Evolutionary conservation across 2,888 invertebrate genomes (phyloP).

Genomic region (Balanococcus diminutus): DNA sequence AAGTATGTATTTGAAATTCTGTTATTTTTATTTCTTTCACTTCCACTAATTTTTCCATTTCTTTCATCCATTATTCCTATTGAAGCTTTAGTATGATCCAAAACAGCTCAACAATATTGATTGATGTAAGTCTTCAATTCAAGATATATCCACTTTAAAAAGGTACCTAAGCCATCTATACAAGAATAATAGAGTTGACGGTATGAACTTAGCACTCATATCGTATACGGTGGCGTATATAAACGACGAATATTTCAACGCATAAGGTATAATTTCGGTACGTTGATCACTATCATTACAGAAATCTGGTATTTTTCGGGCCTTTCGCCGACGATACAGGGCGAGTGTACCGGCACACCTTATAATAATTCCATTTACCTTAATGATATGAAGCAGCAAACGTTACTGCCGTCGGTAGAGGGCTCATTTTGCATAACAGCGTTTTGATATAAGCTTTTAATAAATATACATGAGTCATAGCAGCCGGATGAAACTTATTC

Average conservation of each 20-base stretch:
- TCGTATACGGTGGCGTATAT: neutral
- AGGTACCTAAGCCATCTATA: too few relatives aligned
- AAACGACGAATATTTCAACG: slow-evolving; percentile 1
- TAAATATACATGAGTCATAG: slow-evolving; percentile 10
- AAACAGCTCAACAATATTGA: too few relatives aligned
- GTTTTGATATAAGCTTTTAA: slow-evolving; percentile 6
- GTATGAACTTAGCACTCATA: neutral
- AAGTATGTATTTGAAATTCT: too few relatives aligned
- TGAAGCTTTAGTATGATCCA: too few relatives aligned
- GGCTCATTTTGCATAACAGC: slow-evolving; percentile 19
- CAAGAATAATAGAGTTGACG: too few relatives aligned
- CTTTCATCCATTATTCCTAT: too few relatives aligned
- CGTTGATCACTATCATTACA: slow-evolving; percentile 34
- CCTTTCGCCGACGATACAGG: neutral
- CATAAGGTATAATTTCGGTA: neutral
- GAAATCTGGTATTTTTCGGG: slow-evolving; percentile 17
- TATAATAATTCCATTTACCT: slow-evolving; percentile 42
- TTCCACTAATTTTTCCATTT: too few relatives aligned
- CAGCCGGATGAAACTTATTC: slow-evolving; percentile 26
- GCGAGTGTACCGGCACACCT: neutral
- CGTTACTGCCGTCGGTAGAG: neutral
- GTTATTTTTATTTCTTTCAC: too few relatives aligned
- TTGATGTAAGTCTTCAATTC: too few relatives aligned
- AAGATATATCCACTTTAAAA: too few relatives aligned
- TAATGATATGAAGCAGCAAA: neutral